Conservation (phyloP, 2,797 vertebrate genomes). For the Clangula hyemalis region DNA sequence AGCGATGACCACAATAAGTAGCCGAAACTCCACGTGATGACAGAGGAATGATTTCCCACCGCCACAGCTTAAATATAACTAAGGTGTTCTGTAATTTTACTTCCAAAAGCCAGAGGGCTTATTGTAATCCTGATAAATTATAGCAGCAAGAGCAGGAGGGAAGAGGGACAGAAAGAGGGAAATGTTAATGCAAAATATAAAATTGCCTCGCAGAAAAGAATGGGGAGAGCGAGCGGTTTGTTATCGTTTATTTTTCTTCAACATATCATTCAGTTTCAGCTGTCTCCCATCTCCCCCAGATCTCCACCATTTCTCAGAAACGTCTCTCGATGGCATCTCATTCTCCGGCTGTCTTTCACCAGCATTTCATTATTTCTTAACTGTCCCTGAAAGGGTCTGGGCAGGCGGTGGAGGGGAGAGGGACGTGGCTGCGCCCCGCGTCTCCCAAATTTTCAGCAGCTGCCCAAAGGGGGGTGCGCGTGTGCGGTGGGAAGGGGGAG, state of each 20-base stretch:
- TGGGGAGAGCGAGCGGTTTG: slow-evolving; percentile 51
- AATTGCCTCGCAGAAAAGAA: slow-evolving; percentile 60
- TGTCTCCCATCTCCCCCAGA: slow-evolving; percentile 68
- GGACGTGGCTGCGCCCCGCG: background rate
- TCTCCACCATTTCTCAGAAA: slow-evolving; percentile 73
- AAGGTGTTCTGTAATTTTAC: slow-evolving; percentile 62
- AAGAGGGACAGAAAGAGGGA: slow-evolving; percentile 65
- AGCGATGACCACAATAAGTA: slow-evolving; percentile 14
- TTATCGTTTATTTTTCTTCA: slow-evolving; percentile 74
- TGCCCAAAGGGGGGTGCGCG: no score
- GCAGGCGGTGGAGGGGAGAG: background rate
- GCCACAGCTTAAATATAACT: background rate
- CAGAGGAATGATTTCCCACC: slow-evolving; percentile 23
- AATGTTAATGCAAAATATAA: slow-evolving; percentile 67
- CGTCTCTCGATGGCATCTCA: slow-evolving; percentile 74
- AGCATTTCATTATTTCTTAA: slow-evolving; percentile 72
- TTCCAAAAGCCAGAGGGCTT: slow-evolving; percentile 68
- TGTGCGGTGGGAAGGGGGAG: background rate
- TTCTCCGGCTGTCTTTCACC: slow-evolving; percentile 70
- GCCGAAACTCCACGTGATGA: background rate
- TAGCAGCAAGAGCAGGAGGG: slow-evolving; percentile 41
- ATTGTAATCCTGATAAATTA: slow-evolving; percentile 73
- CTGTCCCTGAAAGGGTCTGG: slow-evolving; percentile 62
- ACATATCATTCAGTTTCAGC: slow-evolving; percentile 73
- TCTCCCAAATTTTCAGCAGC: no score